Conservation (phyloP, 1,140 invertebrate species). For the Telenomus remus region DNA sequence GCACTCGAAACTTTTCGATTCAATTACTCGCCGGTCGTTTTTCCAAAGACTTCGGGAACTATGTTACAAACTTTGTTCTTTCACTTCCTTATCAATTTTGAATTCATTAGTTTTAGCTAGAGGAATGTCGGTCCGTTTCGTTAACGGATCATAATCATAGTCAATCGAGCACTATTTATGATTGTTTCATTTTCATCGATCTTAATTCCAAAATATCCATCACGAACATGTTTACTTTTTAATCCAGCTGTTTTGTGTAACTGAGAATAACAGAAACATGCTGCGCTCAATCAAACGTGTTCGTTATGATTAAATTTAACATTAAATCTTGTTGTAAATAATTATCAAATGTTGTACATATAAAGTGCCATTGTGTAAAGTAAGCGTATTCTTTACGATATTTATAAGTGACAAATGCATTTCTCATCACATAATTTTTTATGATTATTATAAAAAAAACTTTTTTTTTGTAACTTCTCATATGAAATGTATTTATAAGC, state of each 20-base stretch:
- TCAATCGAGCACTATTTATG: neutral
- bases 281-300: neutral
- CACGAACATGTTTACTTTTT: no score
- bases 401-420: neutral
- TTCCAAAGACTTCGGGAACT: constrained; percentile 25
- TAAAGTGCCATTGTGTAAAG: constrained; percentile 23
- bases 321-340: constrained; percentile 12
- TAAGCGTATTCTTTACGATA: neutral
- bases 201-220: no score
- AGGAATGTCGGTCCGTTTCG: neutral
- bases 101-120: constrained; percentile 22
- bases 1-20: constrained; percentile 22
- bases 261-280: no score
- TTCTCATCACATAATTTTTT: neutral
- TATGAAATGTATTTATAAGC: no score
- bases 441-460: no score
- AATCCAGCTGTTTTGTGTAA: no score
- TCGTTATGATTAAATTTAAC: constrained; percentile 5
- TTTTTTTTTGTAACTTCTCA: no score
- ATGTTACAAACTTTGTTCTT: constrained; percentile 15
- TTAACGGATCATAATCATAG: constrained; percentile 5
- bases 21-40: constrained; percentile 20
- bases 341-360: constrained; percentile 23
- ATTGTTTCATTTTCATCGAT: no score
- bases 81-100: constrained; percentile 16